These are phyloP conservation scores for Chelonoidis abingdonii DNA, from an alignment of 2,113 vertebrate species.

Conservation along the genomic window DNA sequence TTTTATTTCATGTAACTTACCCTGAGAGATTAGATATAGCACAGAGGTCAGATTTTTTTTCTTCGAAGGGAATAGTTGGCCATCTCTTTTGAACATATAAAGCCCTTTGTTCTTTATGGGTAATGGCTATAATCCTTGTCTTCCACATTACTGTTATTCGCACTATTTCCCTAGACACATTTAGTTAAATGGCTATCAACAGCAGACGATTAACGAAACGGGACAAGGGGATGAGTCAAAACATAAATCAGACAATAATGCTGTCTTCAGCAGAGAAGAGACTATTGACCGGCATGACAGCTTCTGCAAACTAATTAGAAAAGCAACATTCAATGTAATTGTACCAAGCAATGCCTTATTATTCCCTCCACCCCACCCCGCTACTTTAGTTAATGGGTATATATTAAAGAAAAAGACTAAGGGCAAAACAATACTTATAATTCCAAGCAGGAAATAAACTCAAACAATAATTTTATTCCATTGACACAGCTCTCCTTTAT, in stretches of 20 bases:
- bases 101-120: background rate
- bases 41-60: background rate
- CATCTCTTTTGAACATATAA: background rate
- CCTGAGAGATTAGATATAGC: background rate
- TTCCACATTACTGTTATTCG: conserved; percentile 44
- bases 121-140: conserved; percentile 28
- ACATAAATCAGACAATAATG: conserved; percentile 73
- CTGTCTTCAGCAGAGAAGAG: conserved; percentile 67
- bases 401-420: conserved; percentile 38
- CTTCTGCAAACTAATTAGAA: conserved; percentile 75
- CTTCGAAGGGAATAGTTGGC: accelerated
- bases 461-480: conserved; percentile 20
- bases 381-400: background rate
- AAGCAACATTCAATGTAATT: conserved; percentile 59
- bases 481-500: background rate
- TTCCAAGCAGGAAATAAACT: background rate
- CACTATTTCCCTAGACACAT: conserved; percentile 64
- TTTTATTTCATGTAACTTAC: background rate
- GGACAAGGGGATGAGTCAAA: conserved; percentile 68
- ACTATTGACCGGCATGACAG: conserved; percentile 70
- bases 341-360: conserved; percentile 37
- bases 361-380: background rate
- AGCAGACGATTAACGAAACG: conserved; percentile 58
- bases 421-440: conserved; percentile 28
- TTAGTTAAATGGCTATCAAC: conserved; percentile 73